Base-by-base conservation (phyloP, 2,113 vertebrate genomes). In the Percopsis transmontana region DNA sequence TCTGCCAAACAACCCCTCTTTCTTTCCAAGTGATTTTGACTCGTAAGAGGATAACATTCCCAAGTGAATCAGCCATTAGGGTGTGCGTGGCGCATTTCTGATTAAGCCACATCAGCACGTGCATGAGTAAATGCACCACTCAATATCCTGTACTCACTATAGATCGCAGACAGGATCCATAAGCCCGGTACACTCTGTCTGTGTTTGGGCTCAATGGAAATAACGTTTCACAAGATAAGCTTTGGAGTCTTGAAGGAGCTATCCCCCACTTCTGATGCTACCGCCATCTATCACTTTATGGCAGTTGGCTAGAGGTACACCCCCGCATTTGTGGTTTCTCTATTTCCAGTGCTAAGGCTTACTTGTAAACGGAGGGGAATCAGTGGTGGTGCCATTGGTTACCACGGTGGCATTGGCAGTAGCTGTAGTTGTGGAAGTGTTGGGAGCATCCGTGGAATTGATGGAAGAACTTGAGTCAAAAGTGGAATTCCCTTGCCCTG, bases 311-410 rank as follows among this genome's bases (percentile, higher is more conserved):
- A n/a, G n/a, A n/a, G n/a, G n/a, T n/a, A n/a, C n/a, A n/a, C n/a
- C n/a, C n/a, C n/a, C n/a, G n/a, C n/a, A n/a, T n/a, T n/a, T n/a
- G n/a, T n/a, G n/a, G 27, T 33, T 33, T 33, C 27, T 33, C 3
- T 7, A 4, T 33, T 33, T 33, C 5, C 27, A 33, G 27, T 8
- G 9, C 5, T 33, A 2, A 12, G 41, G 76, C 91, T 79, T 85
- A 93, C 92, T 90, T 88, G 83, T 91, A 51, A 80, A 77, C 39
- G 79, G 83, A 33, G 39, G 68, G 42, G 62, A 68, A 20, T 62
- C 42, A 11, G 58, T 45, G n/a, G 72, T 40, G 60, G 65, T 57
- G 58, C 42, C 42, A 45, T 18, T 65, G 59, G 38, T 48, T 23
- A 40, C 54, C 23, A 39, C 58, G 20, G 59, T 62, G 39, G 42